A percentile compares a stretch with the other conserved stretches of the same genome.
Evolutionary conservation across 2,888 invertebrate genomes (phyloP).

Genomic region (Bruchidius siliquastri): DNA sequence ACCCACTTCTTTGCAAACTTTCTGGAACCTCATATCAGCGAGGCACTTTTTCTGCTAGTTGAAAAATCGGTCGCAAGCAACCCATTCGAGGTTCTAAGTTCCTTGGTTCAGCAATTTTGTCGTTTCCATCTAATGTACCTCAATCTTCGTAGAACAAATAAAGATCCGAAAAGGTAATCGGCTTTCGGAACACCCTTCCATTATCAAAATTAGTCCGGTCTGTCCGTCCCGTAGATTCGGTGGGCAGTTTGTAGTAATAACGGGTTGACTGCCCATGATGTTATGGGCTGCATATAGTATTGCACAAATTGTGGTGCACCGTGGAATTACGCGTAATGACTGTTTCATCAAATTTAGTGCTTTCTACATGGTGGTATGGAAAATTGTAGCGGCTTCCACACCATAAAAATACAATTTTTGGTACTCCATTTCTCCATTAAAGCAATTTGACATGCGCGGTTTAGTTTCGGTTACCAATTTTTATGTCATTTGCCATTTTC

Average conservation of each 20-base stretch:
- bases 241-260: conserved; percentile 20
- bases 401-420: not conserved
- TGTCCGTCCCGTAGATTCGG: not conserved
- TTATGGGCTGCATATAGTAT: conserved; percentile 21
- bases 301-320: conserved; percentile 19
- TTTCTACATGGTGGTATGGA: not conserved
- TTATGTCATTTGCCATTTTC: no score
- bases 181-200: not conserved
- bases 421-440: not conserved
- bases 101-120: no score
- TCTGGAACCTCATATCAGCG: no score
- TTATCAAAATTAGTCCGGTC: not conserved
- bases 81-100: no score
- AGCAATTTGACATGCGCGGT: not conserved
- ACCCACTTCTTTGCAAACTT: no score
- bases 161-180: not conserved
- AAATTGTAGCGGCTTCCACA: not conserved
- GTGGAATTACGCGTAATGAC: conserved; percentile 20
- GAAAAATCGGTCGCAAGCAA: no score
- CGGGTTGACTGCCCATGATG: conserved; percentile 14
- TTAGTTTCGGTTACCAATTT: not conserved
- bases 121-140: not conserved
- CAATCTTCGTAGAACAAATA: not conserved
- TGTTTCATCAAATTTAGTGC: conserved; percentile 17
- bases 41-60: no score